Conservation (phyloP, 2,888 invertebrate genomes). For the Nomada lathburiana region DNA sequence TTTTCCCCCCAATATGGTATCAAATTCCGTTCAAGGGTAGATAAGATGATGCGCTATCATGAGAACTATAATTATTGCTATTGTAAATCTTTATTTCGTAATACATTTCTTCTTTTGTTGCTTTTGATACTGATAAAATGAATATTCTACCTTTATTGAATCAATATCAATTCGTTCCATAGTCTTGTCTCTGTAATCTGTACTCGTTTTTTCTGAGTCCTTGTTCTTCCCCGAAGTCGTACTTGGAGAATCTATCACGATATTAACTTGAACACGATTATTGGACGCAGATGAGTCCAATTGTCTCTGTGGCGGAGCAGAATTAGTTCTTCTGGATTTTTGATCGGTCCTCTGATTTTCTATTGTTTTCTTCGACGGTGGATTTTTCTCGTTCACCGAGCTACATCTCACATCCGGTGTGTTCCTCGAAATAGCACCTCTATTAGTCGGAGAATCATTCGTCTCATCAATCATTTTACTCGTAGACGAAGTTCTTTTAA, state of each 20-base stretch:
- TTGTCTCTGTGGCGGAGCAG: slow-evolving; percentile 78
- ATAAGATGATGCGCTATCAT: too few relatives aligned
- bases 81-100: too few relatives aligned
- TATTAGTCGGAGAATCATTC: not conserved
- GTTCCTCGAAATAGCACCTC: not conserved
- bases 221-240: slow-evolving; percentile 26
- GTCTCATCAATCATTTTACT: not conserved
- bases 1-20: too few relatives aligned
- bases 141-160: slow-evolving; percentile 44
- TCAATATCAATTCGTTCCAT: slow-evolving; percentile 22
- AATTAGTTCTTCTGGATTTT: slow-evolving; percentile 73
- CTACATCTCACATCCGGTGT: slow-evolving; percentile 20
- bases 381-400: slow-evolving; percentile 42
- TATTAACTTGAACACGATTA: slow-evolving; percentile 74
- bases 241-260: slow-evolving; percentile 76
- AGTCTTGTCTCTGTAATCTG: slow-evolving; percentile 16
- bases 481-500: not conserved
- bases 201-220: slow-evolving; percentile 22
- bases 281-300: slow-evolving; percentile 48
- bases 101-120: not conserved
- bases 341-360: slow-evolving; percentile 31
- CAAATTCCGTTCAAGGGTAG: too few relatives aligned
- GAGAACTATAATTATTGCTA: too few relatives aligned
- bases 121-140: not conserved
- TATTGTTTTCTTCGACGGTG: not conserved